Evolutionary conservation across 2,797 vertebrate species (phyloP), one percentile per base, ranked within the genome.

Genomic region (Sardinella longiceps): DNA sequence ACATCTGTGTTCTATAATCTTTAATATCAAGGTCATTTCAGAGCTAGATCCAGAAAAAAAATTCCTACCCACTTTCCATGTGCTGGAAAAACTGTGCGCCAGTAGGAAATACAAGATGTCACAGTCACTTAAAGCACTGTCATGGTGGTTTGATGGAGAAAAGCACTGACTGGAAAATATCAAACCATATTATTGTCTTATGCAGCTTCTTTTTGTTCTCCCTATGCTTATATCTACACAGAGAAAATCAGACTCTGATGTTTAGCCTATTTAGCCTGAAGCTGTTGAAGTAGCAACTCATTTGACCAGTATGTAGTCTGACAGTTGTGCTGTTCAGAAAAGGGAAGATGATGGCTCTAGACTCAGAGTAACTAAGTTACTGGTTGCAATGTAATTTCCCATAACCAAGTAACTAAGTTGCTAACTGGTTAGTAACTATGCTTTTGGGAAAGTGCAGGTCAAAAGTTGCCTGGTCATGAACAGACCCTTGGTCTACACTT

Each of bases 51-150:
- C 66, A 23, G 33, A 39, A 39, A 77, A 39, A 66, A 39, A 77
- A 20, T 10, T 20, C 37, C 18, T 1, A 39, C 33, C 43, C 20
- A 18, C 33, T 77, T 15, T 33, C 63, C 30, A 6, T 30, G 15
- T 30, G 15, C 58, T 70, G 15, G 63, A 43, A 77, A 77, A 77
- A 77, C 6, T 30, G 53, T 74, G 30, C 39, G 70, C 33, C 70
- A 77, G 37, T 9, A 77, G 70, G 70, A 77, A 77, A 39, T 23
- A 6, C 33, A 77, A 20, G n/a, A 77, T 77, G 70, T 77, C 70
- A 70, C 63, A 70, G 63, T 70, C 14, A 37, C 70, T 43, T 43
- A 18, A 77, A 77, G 70, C 7, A 25, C 33, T 39, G 70, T 77
- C 15, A 77, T 39, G 37, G 70, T 77, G 70, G 33, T 70, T 70